These are phyloP conservation scores for Andricus curvator DNA, from an alignment of 2,888 invertebrate species.

Conservation along the genomic window DNA sequence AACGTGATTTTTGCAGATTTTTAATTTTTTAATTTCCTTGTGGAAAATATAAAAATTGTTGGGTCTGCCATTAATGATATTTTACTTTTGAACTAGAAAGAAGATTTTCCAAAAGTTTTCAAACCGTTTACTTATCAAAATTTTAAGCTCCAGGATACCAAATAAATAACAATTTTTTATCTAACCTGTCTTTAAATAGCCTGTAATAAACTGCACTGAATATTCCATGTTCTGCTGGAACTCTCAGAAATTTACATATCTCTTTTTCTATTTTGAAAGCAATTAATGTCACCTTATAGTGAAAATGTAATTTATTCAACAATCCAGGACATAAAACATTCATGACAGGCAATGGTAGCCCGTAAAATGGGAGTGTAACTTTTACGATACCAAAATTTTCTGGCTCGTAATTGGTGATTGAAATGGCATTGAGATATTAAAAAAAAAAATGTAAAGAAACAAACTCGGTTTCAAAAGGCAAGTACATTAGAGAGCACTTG, in stretches of 20 bases:
- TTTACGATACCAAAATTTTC: neutral
- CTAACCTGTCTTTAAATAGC: neutral
- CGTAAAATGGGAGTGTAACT: neutral
- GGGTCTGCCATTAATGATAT: too few relatives aligned
- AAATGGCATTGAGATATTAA: neutral
- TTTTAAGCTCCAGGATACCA: too few relatives aligned
- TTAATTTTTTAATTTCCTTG: too few relatives aligned
- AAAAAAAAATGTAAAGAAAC: neutral
- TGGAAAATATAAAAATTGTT: too few relatives aligned
- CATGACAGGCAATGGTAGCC: neutral
- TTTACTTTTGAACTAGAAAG: too few relatives aligned
- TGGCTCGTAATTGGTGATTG: neutral
- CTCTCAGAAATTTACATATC: neutral
- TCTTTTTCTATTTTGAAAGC: neutral
- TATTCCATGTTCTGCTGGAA: too few relatives aligned
- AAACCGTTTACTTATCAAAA: too few relatives aligned
- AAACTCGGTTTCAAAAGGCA: neutral
- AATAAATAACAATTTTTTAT: too few relatives aligned
- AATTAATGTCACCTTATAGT: neutral
- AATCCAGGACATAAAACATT: neutral
- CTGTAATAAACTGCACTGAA: neutral
- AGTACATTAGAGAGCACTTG: neutral
- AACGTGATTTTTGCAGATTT: too few relatives aligned
- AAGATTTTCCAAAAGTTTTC: too few relatives aligned
- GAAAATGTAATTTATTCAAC: neutral